Base-by-base conservation (phyloP, 2,113 vertebrate genomes). In the Epinephelus fuscoguttatus region DNA sequence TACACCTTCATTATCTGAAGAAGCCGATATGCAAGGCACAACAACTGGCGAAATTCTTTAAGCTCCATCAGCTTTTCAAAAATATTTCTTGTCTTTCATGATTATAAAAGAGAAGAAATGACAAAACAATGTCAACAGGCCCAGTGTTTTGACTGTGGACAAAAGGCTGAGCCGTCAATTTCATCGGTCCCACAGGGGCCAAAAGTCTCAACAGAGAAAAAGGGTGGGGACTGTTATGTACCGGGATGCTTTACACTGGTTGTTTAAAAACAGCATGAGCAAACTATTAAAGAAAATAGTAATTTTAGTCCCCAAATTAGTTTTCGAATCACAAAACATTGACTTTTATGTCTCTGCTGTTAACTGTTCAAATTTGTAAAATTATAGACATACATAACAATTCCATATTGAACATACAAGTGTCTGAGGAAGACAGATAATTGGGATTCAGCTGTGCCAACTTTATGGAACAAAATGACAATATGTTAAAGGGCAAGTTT, bases 21-120 rank as follows among this genome's bases (percentile, higher is more conserved):
- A 93, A 61, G 63, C n/a, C 55, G 79, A 83, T 79, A 84, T 81
- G 74, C 84, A 93, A 94, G 92, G 93, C 91, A 94, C 92, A 79
- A 81, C 27, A 61, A 75, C 84, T 81, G 75, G 83, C 80, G 55
- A 12, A 42, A 81, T 61, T 87, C 72, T 82, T 15, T 49, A 75
- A 57, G 33, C 80, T 55, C 47, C 84, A 80, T 49, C 82, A 79
- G 50, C 79, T 78, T 84, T 75, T 40, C 14, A 53, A 84, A 92
- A 76, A 77, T 73, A 82, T 73, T 69, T 30, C 47, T 61, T 59
- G 49, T 70, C 25, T 72, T 49, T 84, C n/a, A 15, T 52, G 13
- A 55, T 76, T 66, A 69, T 14, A 75, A 80, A 60, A 73, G 17
- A 84, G 33, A 83, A 60, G 8, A 70, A 56, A 82, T 72, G 13